Base-by-base conservation (phyloP, 2,888 invertebrate species). In the Timema podura region DNA sequence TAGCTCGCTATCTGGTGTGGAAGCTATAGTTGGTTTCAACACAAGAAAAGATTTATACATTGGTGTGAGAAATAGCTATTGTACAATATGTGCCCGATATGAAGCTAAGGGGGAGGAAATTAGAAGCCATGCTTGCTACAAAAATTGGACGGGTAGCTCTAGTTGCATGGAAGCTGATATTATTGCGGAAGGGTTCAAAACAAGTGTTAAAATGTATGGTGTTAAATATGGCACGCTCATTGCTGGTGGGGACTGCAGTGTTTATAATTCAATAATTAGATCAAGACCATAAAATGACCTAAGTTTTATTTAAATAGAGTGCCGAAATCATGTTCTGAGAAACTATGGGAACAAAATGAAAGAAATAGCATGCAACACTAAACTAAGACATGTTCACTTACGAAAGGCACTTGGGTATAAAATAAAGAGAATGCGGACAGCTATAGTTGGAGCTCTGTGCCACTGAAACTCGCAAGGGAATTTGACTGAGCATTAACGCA, bases 171-270 rank as follows among this genome's bases (percentile, higher is more conserved):
- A 30, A 30, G 1, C 30, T 30, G 30, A 30, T 30, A 30, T 30
- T 30, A 30, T 30, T 30, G 30, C 3, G 30, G 30, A 30, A 30
- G 30, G 30, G 30, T 30, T 30, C 30, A 30, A 30, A 30, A 3
- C 30, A 30, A 30, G 30, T 30, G 30, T 30, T 30, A 30, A 30
- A 30, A 30, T n/a, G n/a, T n/a, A n/a, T n/a, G n/a, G n/a, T n/a
- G n/a, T n/a, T n/a, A 59, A 59, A 59, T 59, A 59, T 59, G 59
- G 59, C 9, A n/a, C 15, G 11, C 59, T 9, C 5, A 59, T n/a
- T 59, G 59, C 59, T 16, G 59, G 44, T 59, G 59, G 59, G 6
- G 8, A 59, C 59, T 10, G 59, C 59, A 59, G 59, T 59, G 59
- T 59, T 8, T 59, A 59, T 15, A 59, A 59, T 15, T 44, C 5